Evolutionary conservation across 2,888 invertebrate species (phyloP).

Genomic region (Zelleria hepariella): DNA sequence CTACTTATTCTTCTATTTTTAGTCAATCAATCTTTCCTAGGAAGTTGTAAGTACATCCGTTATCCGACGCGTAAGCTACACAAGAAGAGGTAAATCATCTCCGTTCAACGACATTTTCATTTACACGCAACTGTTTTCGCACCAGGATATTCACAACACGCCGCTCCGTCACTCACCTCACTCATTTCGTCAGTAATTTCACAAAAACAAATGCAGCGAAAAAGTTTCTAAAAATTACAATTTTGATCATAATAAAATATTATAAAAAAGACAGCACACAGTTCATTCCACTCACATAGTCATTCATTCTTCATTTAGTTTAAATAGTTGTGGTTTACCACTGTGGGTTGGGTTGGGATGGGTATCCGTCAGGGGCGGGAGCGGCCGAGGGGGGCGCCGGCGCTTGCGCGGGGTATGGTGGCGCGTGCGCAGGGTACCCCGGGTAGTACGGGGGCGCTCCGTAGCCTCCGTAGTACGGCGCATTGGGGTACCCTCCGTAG

Average conservation of each 20-base stretch:
- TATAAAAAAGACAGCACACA: background rate
- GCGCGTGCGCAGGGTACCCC: slow-evolving; percentile 24
- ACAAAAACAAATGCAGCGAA: background rate
- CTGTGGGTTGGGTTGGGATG: slow-evolving; percentile 56
- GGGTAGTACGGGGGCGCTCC: slow-evolving; percentile 63
- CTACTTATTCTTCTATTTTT: background rate
- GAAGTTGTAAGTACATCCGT: background rate
- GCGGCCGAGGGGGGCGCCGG: slow-evolving; percentile 21
- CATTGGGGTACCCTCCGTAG: slow-evolving; percentile 54
- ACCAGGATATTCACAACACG: background rate
- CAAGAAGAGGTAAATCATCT: background rate
- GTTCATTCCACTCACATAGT: background rate
- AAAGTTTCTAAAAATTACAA: background rate
- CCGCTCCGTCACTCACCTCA: background rate
- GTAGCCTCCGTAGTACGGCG: slow-evolving; percentile 71
- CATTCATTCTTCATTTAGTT: background rate
- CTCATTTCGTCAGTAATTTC: background rate
- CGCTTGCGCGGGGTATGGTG: slow-evolving; percentile 18
- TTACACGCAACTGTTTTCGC: background rate
- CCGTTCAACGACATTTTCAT: background rate
- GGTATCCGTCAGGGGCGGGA: slow-evolving; percentile 40
- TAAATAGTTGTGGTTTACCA: slow-evolving; percentile 31
- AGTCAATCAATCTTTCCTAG: background rate
- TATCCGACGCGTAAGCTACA: background rate
- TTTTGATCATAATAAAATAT: background rate